Evolutionary conservation across 2,888 invertebrate species (phyloP), one percentile per base, ranked within the genome.

Genomic region (Synanthedon andrenaeformis): DNA sequence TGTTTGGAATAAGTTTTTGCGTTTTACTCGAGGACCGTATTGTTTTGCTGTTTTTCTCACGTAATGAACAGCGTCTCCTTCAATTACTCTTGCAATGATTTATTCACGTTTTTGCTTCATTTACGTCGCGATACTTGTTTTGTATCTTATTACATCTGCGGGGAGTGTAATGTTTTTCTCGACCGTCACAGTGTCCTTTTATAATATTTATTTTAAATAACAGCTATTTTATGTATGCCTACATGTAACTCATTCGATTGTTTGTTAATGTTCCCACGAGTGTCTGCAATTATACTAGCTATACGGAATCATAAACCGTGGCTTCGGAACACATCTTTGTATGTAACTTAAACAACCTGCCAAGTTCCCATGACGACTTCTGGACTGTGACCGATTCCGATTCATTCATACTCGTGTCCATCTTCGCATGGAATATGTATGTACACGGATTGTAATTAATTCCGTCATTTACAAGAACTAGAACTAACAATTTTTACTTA

Each of bases 341-440:
- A 64, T 71, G 63, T 74, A 74, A 73, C 72, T 70, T 74, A 65
- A 66, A 69, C 66, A 60, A 56, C 57, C 63, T 58, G 66, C 63
- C 69, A 70, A 64, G 62, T 83, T 85, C 84, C 85, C 85, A 83
- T 83, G 82, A 81, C 82, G 79, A 64, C 50, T 66, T 71, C 72
- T 80, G 72, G 72, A 80, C 74, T 82, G 81, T 76, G 72, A 75
- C 71, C 64, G 45, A 45, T 45, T 45, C 45, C 14, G 12, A 61
- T 62, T 66, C 61, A 67, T 69, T 67, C 65, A 64, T 59, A 60
- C 57, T 61, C 59, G 58, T 66, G 66, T 59, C 63, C 67, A 67
- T 56, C 63, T 62, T 68, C 65, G 62, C 73, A 67, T 73, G 60
- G 54, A 67, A 56, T 56, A 45, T 58, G 56, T 58, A 57, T 57